Evolutionary conservation across 2,888 invertebrate species (phyloP).

Genomic region (Petrolisthes manimaculis): DNA sequence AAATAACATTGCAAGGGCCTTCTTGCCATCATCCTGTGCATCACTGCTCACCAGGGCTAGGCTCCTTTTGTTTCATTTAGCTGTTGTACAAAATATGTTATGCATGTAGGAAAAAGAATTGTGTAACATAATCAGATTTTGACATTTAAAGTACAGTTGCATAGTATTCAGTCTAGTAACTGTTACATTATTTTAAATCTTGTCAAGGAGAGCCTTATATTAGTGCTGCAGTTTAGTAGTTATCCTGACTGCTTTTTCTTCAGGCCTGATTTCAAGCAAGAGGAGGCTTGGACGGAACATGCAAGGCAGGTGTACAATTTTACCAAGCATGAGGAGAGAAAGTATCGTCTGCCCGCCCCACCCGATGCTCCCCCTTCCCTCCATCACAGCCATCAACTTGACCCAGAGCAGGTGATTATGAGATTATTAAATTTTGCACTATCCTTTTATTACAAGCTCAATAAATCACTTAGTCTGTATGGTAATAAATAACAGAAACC

Average conservation of each 20-base stretch:
- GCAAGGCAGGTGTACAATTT: slow-evolving; percentile 37
- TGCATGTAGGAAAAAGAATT: no score
- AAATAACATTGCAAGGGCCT: no score
- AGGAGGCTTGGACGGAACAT: slow-evolving; percentile 34
- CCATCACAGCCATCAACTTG: slow-evolving; percentile 12
- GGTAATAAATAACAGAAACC: not conserved
- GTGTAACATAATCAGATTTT: no score
- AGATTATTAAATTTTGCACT: no score
- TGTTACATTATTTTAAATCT: not conserved
- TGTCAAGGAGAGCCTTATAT: not conserved
- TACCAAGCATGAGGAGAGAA: slow-evolving; percentile 45
- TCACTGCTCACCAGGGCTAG: no score
- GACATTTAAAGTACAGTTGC: not conserved
- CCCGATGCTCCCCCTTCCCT: slow-evolving; percentile 26
- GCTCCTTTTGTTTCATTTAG: no score
- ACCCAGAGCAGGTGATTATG: slow-evolving; percentile 51
- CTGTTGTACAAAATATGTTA: no score
- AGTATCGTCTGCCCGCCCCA: slow-evolving; percentile 21
- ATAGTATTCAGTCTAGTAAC: not conserved
- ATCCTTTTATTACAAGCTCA: no score
- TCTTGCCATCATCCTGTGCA: no score
- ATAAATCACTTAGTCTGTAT: not conserved
- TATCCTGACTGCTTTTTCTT: not conserved
- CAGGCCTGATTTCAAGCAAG: slow-evolving; percentile 32
- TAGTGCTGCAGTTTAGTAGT: not conserved